phyloP scores from a whole-genome alignment of 2,888 invertebrate species.

The Plagiodera versicolora region DNA sequence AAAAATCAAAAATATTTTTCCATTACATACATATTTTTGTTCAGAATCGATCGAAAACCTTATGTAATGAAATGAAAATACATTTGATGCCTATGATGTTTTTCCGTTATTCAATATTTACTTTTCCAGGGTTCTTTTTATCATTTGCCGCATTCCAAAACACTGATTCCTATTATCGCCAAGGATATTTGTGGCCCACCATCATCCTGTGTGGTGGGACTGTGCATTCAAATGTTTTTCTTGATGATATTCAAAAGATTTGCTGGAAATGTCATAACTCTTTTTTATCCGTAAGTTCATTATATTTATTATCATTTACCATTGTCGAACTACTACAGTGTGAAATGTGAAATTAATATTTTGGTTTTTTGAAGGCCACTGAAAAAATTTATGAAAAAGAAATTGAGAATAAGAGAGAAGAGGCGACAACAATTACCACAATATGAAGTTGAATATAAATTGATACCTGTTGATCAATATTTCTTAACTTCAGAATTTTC shows the following conservation, averaged over 20 bases:
- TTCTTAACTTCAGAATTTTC: constrained; percentile 43
- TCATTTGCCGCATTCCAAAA: background rate
- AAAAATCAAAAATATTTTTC: no score
- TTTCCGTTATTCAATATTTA: no score
- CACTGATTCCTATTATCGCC: background rate
- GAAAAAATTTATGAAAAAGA: background rate
- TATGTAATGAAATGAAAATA: no score
- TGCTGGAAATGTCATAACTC: constrained; percentile 56
- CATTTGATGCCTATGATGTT: no score
- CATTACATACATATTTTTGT: no score
- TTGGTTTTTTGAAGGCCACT: background rate
- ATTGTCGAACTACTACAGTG: no score
- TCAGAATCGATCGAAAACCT: no score
- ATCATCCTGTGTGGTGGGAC: constrained; percentile 59
- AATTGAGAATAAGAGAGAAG: background rate
- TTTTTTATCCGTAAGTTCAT: constrained; percentile 57
- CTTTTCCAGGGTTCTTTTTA: constrained; percentile 12
- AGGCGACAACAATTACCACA: constrained; percentile 36
- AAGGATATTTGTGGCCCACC: constrained; percentile 53
- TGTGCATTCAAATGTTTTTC: constrained; percentile 60
- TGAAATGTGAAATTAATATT: background rate
- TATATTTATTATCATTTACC: no score
- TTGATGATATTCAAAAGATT: constrained; percentile 62
- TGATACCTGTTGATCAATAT: constrained; percentile 40
- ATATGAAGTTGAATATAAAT: constrained; percentile 49